Base-by-base conservation (phyloP, 2,797 vertebrate genomes). In the Nothura maculosa region DNA sequence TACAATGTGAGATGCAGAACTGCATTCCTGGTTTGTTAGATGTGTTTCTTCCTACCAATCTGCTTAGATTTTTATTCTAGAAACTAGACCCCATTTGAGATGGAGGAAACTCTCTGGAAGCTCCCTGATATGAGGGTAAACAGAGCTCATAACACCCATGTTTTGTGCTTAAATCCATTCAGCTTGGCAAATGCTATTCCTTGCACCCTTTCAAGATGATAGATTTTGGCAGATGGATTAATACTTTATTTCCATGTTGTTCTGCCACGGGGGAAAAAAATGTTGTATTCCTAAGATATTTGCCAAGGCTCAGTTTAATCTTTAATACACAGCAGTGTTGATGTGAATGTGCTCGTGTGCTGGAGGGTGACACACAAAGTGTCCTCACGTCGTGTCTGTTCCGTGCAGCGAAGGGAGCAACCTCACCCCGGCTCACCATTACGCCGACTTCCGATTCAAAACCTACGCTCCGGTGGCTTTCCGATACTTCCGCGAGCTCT, bases 401-500 rank as follows among this genome's bases (percentile, higher is more conserved):
- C 90, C n/a, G 76, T 70, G 24, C 94, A 99, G 99, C 1, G 99
- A 99, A 97, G 99, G 99, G 93, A 99, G 99, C 90, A 99, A 99
- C 92, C 98, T 99, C 81, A 99, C 99, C 21, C 99, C 99, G 0
- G 99, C 99, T 16, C 99, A 99, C 96, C 99, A 99, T 95, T 99
- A 97, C 47, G 99, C 99, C 25, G 99, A 99, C 98, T 99, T 99
- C 97, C 98, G 99, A 90, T 99, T 99, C 97, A 99, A 99, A 97
- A 99, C 99, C 7, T 99, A 99, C 0, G 99, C 99, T 4, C 99
- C 99, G 0, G 98, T 99, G 58, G 99, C 99, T 58, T 99, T 99
- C 94, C 99, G 99, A 30, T 99, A 99, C 97, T 99, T 99, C 98
- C 96, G 99, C 89, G 99, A 99, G 77, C 99, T 99, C 78, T 99